These are phyloP conservation scores for Laupala kohalensis DNA, from an alignment of 1,140 invertebrate species.

Conservation along the genomic window DNA sequence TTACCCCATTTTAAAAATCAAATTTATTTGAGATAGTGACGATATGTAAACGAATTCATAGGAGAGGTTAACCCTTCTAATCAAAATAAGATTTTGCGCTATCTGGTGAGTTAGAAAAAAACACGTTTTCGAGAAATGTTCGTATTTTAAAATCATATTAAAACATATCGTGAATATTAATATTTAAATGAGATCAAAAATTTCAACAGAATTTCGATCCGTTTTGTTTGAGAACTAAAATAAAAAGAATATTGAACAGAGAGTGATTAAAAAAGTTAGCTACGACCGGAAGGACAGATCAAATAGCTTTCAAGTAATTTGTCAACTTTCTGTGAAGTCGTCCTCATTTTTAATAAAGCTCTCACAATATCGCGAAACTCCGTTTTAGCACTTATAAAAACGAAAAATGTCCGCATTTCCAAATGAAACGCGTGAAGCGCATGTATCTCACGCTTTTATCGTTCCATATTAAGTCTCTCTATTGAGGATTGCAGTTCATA, in stretches of 20 bases:
- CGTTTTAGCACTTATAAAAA: neutral
- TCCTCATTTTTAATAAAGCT: neutral
- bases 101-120: too few species aligned
- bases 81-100: too few species aligned
- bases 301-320: neutral
- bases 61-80: too few species aligned
- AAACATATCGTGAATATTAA: too few species aligned
- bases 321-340: neutral
- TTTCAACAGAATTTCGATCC: neutral
- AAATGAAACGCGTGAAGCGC: neutral
- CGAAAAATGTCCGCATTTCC: neutral
- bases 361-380: neutral
- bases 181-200: too few species aligned
- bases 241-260: too few species aligned
- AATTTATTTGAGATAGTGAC: too few species aligned
- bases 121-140: too few species aligned
- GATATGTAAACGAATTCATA: too few species aligned
- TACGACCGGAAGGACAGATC: neutral
- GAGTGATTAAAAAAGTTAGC: too few species aligned
- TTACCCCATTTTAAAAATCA: too few species aligned
- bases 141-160: too few species aligned
- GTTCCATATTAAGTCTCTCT: neutral
- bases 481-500: neutral
- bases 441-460: neutral
- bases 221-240: neutral